Base-by-base conservation (phyloP, 2,113 vertebrate species). In the Gasterosteus aculeatus region DNA sequence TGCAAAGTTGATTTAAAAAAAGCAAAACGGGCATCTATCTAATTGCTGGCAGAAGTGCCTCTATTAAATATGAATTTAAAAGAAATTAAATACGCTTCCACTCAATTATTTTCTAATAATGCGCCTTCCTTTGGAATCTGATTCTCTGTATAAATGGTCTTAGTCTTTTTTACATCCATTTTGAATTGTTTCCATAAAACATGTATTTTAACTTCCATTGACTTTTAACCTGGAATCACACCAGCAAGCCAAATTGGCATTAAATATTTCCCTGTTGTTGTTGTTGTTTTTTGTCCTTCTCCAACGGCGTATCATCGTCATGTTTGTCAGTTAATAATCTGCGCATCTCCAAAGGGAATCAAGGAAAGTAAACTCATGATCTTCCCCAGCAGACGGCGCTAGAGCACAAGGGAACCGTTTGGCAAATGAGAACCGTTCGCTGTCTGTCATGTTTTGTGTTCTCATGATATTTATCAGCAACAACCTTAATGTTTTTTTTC, bases 361-460 rank as follows among this genome's bases (percentile, higher is more conserved):
- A 4, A 51, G 70, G 7, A 11, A 1, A 39, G 42, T 31, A 44
- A 59, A 56, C 19, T 2, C 10, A 35, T 57, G 7, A 6, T 51
- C 39, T 72, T 63, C 19, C 2, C 86, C 93, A 93, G 88, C 73
- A 93, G 93, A 91, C 88, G 92, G 93, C 69, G 87, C 64, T 77
- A 31, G 1, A 87, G 80, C 44, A 53, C 65, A 65, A 72, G 11
- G 33, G 62, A 72, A 77, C 1, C 11, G 14, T 35, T 39, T 15
- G 0, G 3, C n/a, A 33, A 19, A 29, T 41, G 0, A 8, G 19
- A 73, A 51, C 51, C 14, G 14, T 14, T 22, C 41, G 15, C n/a
- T 8, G 22, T 10, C 54, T 16, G 4, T 47, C 65, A 64, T 26
- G 14, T 3, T 65, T 41, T 47, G 26, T 42, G 15, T 72, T 16